Conservation (phyloP, 1,140 invertebrate species). For the Cydia splendana region DNA sequence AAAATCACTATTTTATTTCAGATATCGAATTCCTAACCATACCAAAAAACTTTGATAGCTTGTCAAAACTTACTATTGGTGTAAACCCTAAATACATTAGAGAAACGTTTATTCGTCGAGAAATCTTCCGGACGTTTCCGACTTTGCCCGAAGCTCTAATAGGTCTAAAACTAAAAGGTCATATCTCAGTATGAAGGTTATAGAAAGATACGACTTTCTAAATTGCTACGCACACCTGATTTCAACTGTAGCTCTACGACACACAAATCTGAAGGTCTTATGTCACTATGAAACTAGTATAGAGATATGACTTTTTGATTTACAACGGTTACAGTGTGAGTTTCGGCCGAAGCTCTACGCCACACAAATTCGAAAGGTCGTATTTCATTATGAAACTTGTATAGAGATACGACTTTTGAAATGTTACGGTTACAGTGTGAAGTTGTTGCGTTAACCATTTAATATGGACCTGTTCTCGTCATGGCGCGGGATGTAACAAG, state of each 20-base stretch:
- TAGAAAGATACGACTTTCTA: neutral
- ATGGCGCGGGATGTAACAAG: neutral
- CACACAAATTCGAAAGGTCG: neutral
- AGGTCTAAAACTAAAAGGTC: neutral
- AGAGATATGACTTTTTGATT: no score
- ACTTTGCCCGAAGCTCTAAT: neutral
- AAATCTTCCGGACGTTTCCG: neutral
- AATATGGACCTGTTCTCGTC: neutral
- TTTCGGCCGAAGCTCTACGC: neutral
- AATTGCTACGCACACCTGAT: neutral
- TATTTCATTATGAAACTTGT: neutral
- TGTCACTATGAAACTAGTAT: no score
- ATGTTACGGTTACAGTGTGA: neutral
- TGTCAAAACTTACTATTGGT: neutral
- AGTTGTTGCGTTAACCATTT: slow-evolving; percentile 5
- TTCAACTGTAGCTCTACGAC: no score
- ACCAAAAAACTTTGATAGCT: neutral
- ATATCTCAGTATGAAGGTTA: neutral
- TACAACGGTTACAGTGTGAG: no score
- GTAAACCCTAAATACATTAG: slow-evolving; percentile 13
- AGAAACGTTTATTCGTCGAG: neutral
- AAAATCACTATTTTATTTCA: neutral
- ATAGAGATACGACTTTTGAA: neutral
- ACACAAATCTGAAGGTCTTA: neutral
- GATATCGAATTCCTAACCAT: neutral